Evolutionary conservation across 2,888 invertebrate species (phyloP).

Genomic region (Ochropleura leucogaster): DNA sequence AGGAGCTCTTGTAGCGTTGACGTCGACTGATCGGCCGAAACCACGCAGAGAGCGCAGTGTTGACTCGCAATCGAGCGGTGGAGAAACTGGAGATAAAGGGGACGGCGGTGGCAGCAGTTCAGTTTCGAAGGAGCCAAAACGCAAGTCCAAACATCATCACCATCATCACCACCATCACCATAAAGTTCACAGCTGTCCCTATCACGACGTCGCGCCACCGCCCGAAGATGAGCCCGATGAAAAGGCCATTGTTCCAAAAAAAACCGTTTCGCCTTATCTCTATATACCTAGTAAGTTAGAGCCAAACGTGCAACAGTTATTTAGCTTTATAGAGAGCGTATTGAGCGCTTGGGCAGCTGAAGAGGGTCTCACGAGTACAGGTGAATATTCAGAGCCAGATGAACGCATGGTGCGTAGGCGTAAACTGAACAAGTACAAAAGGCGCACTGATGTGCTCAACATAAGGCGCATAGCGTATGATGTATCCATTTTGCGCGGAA

Average conservation of each 20-base stretch:
- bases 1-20: slow-evolving; percentile 82
- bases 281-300: slow-evolving; percentile 91
- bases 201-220: slow-evolving; percentile 82
- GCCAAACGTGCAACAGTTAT: slow-evolving; percentile 95
- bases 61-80: slow-evolving; percentile 88
- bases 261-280: slow-evolving; percentile 89
- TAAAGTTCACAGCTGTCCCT: slow-evolving; percentile 86
- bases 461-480: slow-evolving; percentile 93
- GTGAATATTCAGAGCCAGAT: slow-evolving; percentile 94
- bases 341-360: slow-evolving; percentile 95
- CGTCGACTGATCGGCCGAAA: slow-evolving; percentile 81
- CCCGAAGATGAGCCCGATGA: slow-evolving; percentile 84
- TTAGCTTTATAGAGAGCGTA: slow-evolving; percentile 95
- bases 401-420: slow-evolving; percentile 92
- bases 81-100: slow-evolving; percentile 84
- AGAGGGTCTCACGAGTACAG: slow-evolving; percentile 93
- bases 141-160: slow-evolving; percentile 83
- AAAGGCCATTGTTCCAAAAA: slow-evolving; percentile 81
- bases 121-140: slow-evolving; percentile 77
- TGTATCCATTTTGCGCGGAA: slow-evolving; percentile 93
- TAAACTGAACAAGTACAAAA: slow-evolving; percentile 91
- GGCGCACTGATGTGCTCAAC: slow-evolving; percentile 92
- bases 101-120: slow-evolving; percentile 78
- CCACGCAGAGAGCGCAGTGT: slow-evolving; percentile 85
- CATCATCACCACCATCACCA: slow-evolving; percentile 86